Evolutionary conservation across 2,888 invertebrate genomes (phyloP), one percentile per base, ranked within the genome.

Genomic region (Allolobophora icterica): DNA sequence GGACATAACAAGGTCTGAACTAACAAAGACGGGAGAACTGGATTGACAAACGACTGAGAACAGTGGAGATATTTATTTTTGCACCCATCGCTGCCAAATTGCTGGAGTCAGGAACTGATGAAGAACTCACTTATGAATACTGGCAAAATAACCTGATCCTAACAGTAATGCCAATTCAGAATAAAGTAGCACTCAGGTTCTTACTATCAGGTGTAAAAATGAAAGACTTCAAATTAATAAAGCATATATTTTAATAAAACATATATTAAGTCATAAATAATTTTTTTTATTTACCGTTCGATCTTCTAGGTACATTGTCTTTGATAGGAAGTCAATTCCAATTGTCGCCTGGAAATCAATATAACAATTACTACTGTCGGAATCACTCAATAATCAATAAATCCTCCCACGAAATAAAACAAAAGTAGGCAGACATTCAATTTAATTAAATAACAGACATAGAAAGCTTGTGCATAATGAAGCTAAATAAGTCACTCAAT

Each of bases 301-400:
- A 96, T 99, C 99, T 96, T 99, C 99, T 95, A 99, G 96, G 96
- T 99, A 99, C 99, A 99, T 99, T 38, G 99, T 99, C 96, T 99
- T 99, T 94, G 99, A 99, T 95, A 99, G 97, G 96, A 99, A 99
- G 96, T 99, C 99, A 96, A 99, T 99, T 94, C 99, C 99, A 96
- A 99, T 99, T 93, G 99, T 99, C 94, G 99, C 99, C 98, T 98
- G 96, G 21, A 96, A 96, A 93, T 13, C 40, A 58, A 58, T 17
- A 91, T 5, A n/a, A 8, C 11, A 71, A 71, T n/a, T 45, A 45
- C 45, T 1, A 52, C 52, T 24, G 24, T 38, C 4, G 15, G 13
- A 38, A 87, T 35, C 34, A 87, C 38, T n/a, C 21, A 87, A 24
- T 87, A 38, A 87, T 35, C 38, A 34, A 21, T 11, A 34, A 35